Conservation (phyloP, 2,797 vertebrate species). For the Gadopsis marmoratus region DNA sequence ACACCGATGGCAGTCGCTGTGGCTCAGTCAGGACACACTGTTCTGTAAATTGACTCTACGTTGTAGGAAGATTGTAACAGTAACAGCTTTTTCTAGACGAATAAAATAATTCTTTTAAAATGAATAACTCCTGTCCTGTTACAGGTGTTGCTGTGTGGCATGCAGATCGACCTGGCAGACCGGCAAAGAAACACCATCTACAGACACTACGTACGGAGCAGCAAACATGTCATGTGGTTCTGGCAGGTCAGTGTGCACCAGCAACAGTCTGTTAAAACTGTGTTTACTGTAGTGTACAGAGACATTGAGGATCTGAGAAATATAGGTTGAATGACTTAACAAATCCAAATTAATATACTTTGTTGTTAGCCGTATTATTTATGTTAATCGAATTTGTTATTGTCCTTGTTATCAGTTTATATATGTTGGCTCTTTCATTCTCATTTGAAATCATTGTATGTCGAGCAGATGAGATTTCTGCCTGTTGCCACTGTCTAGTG, state of each 20-base stretch:
- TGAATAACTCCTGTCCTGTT: background rate
- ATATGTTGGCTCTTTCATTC: background rate
- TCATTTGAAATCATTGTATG: background rate
- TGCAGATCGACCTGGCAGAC: constrained; percentile 97
- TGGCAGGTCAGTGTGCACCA: constrained; percentile 91
- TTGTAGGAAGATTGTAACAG: background rate
- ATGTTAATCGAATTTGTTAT: background rate
- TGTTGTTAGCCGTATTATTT: background rate
- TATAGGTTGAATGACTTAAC: background rate
- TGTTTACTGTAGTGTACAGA: background rate
- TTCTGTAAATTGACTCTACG: background rate
- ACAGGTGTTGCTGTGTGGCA: constrained; percentile 97
- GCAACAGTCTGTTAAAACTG: background rate
- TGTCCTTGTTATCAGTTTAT: background rate
- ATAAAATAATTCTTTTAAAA: too few relatives aligned
- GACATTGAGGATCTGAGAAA: background rate
- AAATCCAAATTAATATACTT: background rate
- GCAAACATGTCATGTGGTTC: constrained; percentile 99
- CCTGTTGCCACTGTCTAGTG: too few relatives aligned
- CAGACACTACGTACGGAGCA: constrained; percentile 95
- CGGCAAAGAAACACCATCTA: constrained; percentile 98
- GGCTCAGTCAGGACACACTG: background rate
- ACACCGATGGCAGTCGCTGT: too few relatives aligned
- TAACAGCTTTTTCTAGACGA: background rate
- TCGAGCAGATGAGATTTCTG: too few relatives aligned